Percentiles rank a stretch among this genome's conserved stretches.
Conservation (phyloP, 2,888 invertebrate genomes). For the Drosophila anomalata region DNA sequence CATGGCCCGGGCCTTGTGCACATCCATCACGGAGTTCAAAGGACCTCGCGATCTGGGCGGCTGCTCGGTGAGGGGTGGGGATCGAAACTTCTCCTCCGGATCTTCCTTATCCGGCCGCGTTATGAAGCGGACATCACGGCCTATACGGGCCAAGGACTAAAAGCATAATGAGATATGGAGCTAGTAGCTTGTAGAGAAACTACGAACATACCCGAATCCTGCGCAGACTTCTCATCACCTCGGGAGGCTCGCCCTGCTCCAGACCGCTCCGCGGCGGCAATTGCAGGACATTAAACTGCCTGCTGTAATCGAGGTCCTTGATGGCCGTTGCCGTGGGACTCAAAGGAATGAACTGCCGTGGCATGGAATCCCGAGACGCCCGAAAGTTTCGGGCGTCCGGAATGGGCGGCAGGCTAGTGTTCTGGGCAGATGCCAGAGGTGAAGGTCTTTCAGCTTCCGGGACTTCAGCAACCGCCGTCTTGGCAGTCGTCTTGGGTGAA, state of each 20-base stretch:
- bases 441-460: no score
- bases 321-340: conserved; percentile 1
- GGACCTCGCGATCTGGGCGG: not conserved
- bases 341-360: not conserved
- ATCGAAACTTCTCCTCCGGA: not conserved
- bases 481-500: not conserved
- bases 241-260: not conserved
- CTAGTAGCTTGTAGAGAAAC: no score
- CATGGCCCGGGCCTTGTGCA: not conserved
- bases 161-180: not conserved
- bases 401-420: not conserved
- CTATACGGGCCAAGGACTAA: not conserved
- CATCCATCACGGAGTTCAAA: not conserved
- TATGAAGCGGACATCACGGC: not conserved
- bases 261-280: not conserved
- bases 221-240: not conserved
- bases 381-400: not conserved
- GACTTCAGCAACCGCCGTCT: no score
- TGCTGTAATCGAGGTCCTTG: not conserved
- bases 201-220: not conserved
- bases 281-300: not conserved
- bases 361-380: not conserved
- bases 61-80: not conserved
- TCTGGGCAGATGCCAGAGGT: no score
- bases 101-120: not conserved